Conservation (phyloP, 2,888 invertebrate genomes). For the Griposia aprilina region DNA sequence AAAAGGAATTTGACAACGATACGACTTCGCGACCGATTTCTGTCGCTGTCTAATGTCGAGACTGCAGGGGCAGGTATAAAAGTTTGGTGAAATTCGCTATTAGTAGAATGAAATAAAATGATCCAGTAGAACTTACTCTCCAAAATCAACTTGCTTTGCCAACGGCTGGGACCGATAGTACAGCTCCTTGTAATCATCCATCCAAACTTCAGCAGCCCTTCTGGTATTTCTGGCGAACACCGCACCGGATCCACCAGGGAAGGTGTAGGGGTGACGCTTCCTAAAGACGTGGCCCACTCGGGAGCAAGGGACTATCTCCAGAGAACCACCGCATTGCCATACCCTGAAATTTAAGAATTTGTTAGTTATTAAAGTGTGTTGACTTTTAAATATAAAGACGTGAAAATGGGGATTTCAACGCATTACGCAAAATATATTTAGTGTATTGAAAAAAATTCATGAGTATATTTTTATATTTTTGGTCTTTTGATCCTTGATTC, state of each 20-base stretch:
- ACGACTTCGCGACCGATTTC: too few relatives aligned
- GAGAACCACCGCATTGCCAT: slow-evolving; percentile 99
- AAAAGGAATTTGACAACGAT: too few relatives aligned
- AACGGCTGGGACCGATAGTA: slow-evolving; percentile 98
- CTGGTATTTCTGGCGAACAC: slow-evolving; percentile 99
- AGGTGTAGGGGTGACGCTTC: slow-evolving; percentile 99
- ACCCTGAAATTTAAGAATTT: slow-evolving; percentile 91
- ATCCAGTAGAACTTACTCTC: slow-evolving; percentile 93
- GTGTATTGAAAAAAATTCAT: too few relatives aligned
- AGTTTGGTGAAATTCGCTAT: too few relatives aligned
- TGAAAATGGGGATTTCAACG: too few relatives aligned
- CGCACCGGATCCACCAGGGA: slow-evolving; percentile 99
- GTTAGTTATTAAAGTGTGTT: too few relatives aligned
- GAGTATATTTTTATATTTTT: too few relatives aligned
- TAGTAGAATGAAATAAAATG: background rate
- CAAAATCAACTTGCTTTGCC: slow-evolving; percentile 96
- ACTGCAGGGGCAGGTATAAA: too few relatives aligned
- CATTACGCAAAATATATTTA: too few relatives aligned
- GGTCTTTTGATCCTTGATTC: too few relatives aligned
- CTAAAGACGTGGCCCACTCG: slow-evolving; percentile 98
- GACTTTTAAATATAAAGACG: too few relatives aligned
- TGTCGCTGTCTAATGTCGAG: too few relatives aligned
- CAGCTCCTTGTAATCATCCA: slow-evolving; percentile 99
- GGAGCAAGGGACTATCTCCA: slow-evolving; percentile 99
- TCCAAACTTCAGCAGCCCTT: slow-evolving; percentile 99